Evolutionary conservation across 2,797 vertebrate genomes (phyloP).

Genomic region (Alosa sapidissima): DNA sequence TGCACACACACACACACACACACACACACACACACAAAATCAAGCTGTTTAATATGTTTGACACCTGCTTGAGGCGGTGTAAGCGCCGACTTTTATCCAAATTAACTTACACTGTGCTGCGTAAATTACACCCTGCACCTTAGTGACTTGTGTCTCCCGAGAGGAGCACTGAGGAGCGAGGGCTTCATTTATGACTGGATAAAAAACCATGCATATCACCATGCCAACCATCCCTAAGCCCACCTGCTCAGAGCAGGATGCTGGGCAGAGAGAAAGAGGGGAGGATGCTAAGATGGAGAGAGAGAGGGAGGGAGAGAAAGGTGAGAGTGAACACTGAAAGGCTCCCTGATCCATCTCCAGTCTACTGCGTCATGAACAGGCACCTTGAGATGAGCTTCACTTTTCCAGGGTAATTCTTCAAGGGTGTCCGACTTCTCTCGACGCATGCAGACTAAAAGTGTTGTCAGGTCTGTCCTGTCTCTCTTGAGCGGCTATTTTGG

Average conservation of each 20-base stretch:
- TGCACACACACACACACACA: neutral
- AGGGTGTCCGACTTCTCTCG: neutral
- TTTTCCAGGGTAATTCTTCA: neutral
- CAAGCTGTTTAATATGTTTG: too few species aligned
- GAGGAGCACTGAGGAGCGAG: neutral
- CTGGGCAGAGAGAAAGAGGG: constrained; percentile 37
- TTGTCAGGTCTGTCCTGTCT: neutral
- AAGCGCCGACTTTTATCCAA: neutral
- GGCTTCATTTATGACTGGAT: neutral
- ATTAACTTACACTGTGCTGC: neutral
- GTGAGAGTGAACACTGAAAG: neutral
- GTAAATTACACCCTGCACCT: neutral
- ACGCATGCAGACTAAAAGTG: neutral
- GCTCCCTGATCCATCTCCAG: neutral
- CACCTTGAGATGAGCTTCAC: neutral
- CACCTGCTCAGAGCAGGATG: constrained; percentile 39
- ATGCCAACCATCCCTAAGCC: constrained; percentile 55
- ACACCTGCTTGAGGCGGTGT: neutral
- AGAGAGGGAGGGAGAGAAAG: neutral
- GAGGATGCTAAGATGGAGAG: neutral
- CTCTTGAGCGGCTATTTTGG: neutral
- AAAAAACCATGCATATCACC: constrained; percentile 29
- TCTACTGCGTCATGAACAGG: neutral
- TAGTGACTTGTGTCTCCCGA: neutral
- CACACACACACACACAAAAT: neutral